These are phyloP conservation scores for Elachura formosa DNA, from an alignment of 2,113 vertebrate species.

Conservation along the genomic window DNA sequence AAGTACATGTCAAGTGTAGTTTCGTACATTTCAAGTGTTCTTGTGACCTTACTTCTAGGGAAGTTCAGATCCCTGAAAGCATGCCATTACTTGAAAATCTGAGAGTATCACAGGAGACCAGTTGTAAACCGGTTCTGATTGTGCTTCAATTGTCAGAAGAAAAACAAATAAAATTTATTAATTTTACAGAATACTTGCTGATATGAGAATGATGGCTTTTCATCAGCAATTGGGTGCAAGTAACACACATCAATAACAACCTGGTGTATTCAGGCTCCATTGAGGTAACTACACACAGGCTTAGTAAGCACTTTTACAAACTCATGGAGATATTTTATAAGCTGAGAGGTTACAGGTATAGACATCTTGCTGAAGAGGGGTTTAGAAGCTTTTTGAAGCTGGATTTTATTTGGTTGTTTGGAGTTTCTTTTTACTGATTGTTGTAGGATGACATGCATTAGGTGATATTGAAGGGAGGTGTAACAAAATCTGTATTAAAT, in stretches of 20 bases:
- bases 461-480: not conserved
- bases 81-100: not conserved
- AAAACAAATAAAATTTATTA: fast-evolving
- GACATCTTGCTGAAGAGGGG: not conserved
- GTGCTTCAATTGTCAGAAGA: not conserved
- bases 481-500: not conserved
- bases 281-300: not conserved
- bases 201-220: not conserved
- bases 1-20: not conserved
- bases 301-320: not conserved
- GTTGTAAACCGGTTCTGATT: not conserved
- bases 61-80: not conserved
- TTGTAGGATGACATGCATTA: not conserved
- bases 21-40: not conserved
- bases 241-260: not conserved
- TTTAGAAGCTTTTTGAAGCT: not conserved
- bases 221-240: not conserved
- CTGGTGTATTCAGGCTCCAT: not conserved
- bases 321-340: not conserved
- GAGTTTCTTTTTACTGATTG: not conserved
- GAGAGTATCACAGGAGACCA: not conserved
- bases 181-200: not conserved
- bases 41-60: not conserved
- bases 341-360: not conserved
- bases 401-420: not conserved